Evolutionary conservation across 2,797 vertebrate genomes (phyloP), one percentile per base, ranked within the genome.

Genomic region (Acropternis orthonyx): DNA sequence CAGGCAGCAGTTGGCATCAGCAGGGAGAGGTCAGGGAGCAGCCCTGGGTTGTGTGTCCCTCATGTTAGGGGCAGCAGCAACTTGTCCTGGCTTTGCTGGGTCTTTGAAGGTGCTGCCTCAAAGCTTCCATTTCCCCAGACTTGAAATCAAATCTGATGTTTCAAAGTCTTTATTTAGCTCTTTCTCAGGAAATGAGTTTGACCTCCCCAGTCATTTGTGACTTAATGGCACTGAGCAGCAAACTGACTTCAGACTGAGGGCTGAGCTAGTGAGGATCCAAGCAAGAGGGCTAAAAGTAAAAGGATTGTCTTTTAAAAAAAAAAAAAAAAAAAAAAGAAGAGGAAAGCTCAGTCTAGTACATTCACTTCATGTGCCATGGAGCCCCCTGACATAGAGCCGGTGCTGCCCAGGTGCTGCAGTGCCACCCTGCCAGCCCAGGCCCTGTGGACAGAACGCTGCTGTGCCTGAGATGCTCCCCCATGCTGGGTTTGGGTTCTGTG

Each of bases 101-200:
- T 24, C 48, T 85, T 85, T 14, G 13, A 55, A 59, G 73, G 27
- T 68, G 61, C 51, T 81, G 41, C 51, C 37, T 75, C 46, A 21
- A 43, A 62, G 43, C 46, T 93, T 51, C 26, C 17, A 11, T 83
- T 85, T 68, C 71, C 43, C 46, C 58, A 55, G 58, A 39, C 51
- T 55, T 90, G 41, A 0, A 0, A 61, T 82, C 75, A 92, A 89
- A 88, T 83, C 49, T 48, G 86, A 65, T 87, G 75, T 91, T 96
- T 94, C 75, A 77, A 71, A 88, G 78, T 91, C 91, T 75, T 92
- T 77, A 30, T 74, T 89, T 71, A 77, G 75, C 68, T 87, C 84
- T 54, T 91, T 74, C 67, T 93, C 56, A 39, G 84, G 84, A 91
- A 91, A 69, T 32, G 59, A 81, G 68, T 85, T 85, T 68, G 59